A percentile compares a stretch with the other conserved stretches of the same genome.
Evolutionary conservation across 2,888 invertebrate species (phyloP).

Genomic region (Clunio marinus): DNA sequence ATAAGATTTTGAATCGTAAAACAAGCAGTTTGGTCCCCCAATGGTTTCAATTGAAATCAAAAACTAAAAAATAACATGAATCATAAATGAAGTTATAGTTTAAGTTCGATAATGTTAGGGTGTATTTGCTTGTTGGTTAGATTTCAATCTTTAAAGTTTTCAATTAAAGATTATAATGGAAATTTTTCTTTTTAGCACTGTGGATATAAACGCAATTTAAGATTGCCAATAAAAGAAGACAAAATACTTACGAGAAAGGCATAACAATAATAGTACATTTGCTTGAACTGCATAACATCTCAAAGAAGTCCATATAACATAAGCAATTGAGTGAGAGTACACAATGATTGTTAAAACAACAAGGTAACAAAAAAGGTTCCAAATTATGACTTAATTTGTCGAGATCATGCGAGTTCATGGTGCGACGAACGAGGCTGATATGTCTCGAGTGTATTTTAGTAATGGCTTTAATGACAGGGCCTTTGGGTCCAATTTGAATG

Average conservation of each 20-base stretch:
- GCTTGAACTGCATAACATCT: no score
- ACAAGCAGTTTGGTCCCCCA: not conserved
- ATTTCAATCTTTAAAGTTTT: no score
- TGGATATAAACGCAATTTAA: not conserved
- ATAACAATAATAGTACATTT: not conserved
- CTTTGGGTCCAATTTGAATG: constrained; percentile 24
- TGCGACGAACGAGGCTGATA: not conserved
- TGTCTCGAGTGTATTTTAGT: constrained; percentile 8
- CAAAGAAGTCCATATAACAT: not conserved
- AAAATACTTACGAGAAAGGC: not conserved
- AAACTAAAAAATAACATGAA: no score
- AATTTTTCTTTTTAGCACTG: no score
- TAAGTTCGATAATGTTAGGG: no score
- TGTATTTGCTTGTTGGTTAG: no score
- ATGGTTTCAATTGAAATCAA: not conserved
- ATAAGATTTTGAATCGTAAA: not conserved
- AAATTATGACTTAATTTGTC: constrained; percentile 17
- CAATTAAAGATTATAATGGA: no score
- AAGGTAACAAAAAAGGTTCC: constrained; percentile 23
- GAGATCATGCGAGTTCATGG: constrained; percentile 11
- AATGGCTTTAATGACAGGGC: constrained; percentile 30
- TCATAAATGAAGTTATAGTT: constrained; percentile 17
- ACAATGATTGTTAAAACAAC: constrained; percentile 6
- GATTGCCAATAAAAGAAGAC: not conserved
- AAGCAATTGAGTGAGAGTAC: not conserved